A percentile compares a stretch with the other conserved stretches of the same genome.
phyloP scores from a whole-genome alignment of 2,888 invertebrate species.

The Eurytoma adleriae region DNA sequence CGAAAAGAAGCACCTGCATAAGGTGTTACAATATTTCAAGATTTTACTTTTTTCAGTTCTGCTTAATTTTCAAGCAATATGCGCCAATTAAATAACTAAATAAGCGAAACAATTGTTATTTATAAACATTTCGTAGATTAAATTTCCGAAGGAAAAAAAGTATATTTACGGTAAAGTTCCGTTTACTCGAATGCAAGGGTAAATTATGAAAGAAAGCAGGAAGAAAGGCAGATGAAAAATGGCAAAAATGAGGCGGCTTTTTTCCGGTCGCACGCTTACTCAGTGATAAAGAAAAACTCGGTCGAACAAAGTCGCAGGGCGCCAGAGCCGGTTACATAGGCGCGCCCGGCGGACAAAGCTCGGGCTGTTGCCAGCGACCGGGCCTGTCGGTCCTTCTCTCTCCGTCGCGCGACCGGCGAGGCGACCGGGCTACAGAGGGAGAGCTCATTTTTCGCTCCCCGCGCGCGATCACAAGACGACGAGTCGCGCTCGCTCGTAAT shows the following conservation, averaged over 20 bases:
- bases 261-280: slow-evolving; percentile 38
- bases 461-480: neutral
- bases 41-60: too few relatives aligned
- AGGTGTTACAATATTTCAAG: neutral
- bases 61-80: too few relatives aligned
- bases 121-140: too few relatives aligned
- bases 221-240: too few relatives aligned
- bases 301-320: neutral
- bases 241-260: too few relatives aligned
- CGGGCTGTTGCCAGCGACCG: slow-evolving; percentile 30
- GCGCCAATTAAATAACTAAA: too few relatives aligned
- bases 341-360: slow-evolving; percentile 27
- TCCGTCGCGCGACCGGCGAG: neutral
- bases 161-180: too few relatives aligned
- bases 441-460: slow-evolving; percentile 21
- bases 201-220: too few relatives aligned
- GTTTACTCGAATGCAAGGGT: too few relatives aligned
- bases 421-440: neutral
- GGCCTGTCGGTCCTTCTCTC: slow-evolving; percentile 23
- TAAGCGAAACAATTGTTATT: too few relatives aligned
- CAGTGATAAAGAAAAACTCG: slow-evolving; percentile 13
- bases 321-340: neutral
- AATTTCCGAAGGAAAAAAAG: too few relatives aligned
- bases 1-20: neutral
- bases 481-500: slow-evolving; percentile 25